Conservation (phyloP, 2,797 vertebrate species). For the Prionace glauca region DNA sequence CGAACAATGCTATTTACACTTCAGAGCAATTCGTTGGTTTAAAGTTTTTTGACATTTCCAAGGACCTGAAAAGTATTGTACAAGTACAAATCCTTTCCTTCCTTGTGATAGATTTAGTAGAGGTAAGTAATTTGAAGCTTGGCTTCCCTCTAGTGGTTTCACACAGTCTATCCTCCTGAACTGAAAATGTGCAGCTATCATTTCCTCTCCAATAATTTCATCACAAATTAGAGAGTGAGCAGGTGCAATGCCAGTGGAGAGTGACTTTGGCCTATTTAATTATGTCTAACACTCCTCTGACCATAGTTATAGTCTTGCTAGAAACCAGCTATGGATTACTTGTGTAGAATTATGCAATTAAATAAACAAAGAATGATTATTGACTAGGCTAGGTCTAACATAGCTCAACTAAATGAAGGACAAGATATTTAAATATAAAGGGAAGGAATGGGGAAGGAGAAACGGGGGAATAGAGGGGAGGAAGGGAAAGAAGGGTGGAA, state of each 20-base stretch:
- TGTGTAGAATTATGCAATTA: neutral
- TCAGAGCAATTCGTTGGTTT: neutral
- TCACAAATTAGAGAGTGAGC: neutral
- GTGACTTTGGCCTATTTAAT: neutral
- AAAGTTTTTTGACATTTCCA: neutral
- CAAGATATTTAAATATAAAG: neutral
- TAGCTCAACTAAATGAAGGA: neutral
- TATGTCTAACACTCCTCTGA: neutral
- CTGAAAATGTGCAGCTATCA: neutral
- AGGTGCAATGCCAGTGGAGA: neutral
- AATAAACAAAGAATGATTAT: neutral
- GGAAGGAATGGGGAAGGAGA: neutral
- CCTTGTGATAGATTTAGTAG: neutral
- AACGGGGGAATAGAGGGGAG: neutral
- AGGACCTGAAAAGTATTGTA: neutral
- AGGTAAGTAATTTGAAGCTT: neutral
- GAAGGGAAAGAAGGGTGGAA: neutral
- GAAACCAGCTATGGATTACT: neutral
- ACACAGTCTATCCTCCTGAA: neutral
- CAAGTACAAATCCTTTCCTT: neutral
- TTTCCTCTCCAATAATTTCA: neutral
- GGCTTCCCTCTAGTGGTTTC: neutral
- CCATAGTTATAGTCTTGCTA: neutral
- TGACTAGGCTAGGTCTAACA: neutral
- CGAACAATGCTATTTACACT: neutral